A percentile compares a stretch with the other conserved stretches of the same genome.
These are phyloP conservation scores for Sarcophaga rosellei DNA, from an alignment of 2,888 invertebrate species.

Conservation along the genomic window DNA sequence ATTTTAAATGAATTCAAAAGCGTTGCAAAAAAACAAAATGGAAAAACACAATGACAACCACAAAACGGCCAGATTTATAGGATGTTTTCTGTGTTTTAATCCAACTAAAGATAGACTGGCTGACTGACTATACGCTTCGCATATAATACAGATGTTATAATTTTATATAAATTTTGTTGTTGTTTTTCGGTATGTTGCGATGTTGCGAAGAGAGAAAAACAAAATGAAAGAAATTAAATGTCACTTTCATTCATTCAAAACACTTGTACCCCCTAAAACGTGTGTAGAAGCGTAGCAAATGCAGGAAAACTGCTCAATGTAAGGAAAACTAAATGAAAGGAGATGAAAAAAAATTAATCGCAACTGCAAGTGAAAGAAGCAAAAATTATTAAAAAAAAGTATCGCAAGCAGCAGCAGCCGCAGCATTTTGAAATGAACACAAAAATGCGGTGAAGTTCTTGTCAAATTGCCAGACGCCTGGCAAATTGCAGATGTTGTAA, in stretches of 20 bases:
- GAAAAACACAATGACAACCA: neutral
- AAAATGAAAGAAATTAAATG: slow-evolving; percentile 37
- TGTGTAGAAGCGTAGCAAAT: slow-evolving; percentile 14
- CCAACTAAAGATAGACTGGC: neutral
- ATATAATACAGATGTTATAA: slow-evolving; percentile 62
- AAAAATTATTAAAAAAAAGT: neutral
- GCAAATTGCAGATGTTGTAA: slow-evolving; percentile 62
- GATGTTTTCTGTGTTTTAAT: too few species aligned
- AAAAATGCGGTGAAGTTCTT: slow-evolving; percentile 49
- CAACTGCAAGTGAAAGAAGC: slow-evolving; percentile 27
- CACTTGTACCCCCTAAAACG: slow-evolving; percentile 44
- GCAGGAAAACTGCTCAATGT: neutral
- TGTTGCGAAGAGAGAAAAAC: slow-evolving; percentile 24
- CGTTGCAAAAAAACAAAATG: slow-evolving; percentile 1
- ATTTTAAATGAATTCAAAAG: slow-evolving; percentile 15
- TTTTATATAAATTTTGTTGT: slow-evolving; percentile 22
- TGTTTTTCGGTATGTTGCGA: neutral
- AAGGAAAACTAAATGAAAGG: neutral
- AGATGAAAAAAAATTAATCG: neutral
- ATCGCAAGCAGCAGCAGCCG: neutral
- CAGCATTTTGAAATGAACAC: slow-evolving; percentile 9
- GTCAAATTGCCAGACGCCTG: slow-evolving; percentile 63
- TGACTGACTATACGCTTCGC: slow-evolving; percentile 41
- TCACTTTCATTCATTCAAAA: slow-evolving; percentile 65
- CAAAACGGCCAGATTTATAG: slow-evolving; percentile 45